Conservation (phyloP, 2,113 vertebrate species). For the Paradoxurus hermaphroditus region DNA sequence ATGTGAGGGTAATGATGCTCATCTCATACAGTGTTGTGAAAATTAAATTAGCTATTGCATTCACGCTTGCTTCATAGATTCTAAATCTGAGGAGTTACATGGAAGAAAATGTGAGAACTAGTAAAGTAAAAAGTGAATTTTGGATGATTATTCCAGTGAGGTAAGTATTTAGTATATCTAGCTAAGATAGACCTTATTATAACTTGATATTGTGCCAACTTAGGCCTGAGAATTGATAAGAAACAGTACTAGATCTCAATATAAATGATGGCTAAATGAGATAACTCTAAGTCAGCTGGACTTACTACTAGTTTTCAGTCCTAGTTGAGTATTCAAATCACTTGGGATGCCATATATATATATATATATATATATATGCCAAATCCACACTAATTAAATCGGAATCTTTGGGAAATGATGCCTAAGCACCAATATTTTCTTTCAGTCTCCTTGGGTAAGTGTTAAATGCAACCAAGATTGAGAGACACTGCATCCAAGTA, state of each 20-base stretch:
- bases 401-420: not conserved
- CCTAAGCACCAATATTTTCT: not conserved
- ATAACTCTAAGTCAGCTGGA: not conserved
- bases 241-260: not conserved
- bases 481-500: not conserved
- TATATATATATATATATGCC: too few relatives aligned
- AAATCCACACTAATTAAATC: not conserved
- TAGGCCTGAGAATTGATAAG: not conserved
- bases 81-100: not conserved
- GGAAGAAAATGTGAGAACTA: not conserved
- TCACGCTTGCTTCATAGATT: not conserved
- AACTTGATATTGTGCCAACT: not conserved
- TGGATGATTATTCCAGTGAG: not conserved
- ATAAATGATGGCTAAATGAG: not conserved
- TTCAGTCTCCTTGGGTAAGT: not conserved
- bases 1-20: not conserved
- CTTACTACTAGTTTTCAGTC: not conserved
- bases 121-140: not conserved
- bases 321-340: not conserved
- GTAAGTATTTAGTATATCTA: not conserved
- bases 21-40: not conserved
- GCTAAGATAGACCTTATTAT: not conserved
- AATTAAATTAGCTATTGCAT: not conserved
- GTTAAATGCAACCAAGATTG: not conserved
- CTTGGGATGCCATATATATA: not conserved